A percentile compares a stretch with the other conserved stretches of the same genome.
phyloP scores from a whole-genome alignment of 1,140 invertebrate species.

The Drosophila albomicans region DNA sequence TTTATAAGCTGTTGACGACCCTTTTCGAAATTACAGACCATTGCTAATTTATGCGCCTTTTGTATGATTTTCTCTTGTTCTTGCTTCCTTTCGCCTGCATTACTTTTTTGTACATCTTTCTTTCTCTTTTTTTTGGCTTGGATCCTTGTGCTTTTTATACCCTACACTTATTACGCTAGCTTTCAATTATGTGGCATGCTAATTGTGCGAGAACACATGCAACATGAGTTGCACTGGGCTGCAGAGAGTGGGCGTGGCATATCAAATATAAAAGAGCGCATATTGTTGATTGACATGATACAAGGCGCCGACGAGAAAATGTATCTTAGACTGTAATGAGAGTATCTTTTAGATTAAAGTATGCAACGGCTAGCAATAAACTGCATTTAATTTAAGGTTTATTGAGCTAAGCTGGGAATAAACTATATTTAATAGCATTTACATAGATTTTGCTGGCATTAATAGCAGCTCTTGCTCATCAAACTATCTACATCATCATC shows the following conservation, averaged over 20 bases:
- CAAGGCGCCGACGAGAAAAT: constrained; percentile 16
- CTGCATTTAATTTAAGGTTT: too few species aligned
- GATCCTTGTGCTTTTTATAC: constrained; percentile 3
- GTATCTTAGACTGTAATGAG: not conserved
- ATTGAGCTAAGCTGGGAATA: too few species aligned
- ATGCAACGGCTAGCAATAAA: too few species aligned
- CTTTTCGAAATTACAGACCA: constrained; percentile 80
- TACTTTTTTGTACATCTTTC: constrained; percentile 18
- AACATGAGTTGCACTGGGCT: constrained; percentile 20
- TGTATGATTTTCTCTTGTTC: constrained; percentile 72
- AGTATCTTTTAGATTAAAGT: not conserved
- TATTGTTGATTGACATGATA: constrained; percentile 52
- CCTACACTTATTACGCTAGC: constrained; percentile 14
- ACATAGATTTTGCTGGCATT: too few species aligned
- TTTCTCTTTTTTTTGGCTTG: not conserved
- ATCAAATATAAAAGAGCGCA: constrained; percentile 50
- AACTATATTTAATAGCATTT: too few species aligned
- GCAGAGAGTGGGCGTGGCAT: constrained; percentile 54
- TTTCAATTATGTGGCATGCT: constrained; percentile 29
- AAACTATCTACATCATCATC: too few species aligned
- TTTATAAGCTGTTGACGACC: constrained; percentile 62
- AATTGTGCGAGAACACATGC: constrained; percentile 56
- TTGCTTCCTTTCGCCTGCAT: constrained; percentile 21
- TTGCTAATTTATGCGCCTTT: constrained; percentile 82
- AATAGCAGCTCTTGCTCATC: too few species aligned